Base-by-base conservation (phyloP, 2,888 invertebrate genomes). In the Cartodere bifasciata region DNA sequence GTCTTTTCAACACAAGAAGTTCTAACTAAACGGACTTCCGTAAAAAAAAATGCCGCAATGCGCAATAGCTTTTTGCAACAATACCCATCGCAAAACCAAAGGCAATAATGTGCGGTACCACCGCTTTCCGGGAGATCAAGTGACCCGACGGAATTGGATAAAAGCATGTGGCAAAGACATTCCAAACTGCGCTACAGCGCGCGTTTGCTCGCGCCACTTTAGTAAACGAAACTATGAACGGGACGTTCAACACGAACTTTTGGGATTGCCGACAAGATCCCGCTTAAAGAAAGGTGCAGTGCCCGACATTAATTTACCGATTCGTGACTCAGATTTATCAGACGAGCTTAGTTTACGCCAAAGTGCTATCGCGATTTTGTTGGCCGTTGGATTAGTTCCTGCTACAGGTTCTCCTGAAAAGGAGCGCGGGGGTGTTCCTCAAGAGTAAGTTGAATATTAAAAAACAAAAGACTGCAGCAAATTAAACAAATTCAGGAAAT, bases 21-120 rank as follows among this genome's bases (percentile, higher is more conserved):
- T n/a, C n/a, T n/a, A n/a, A n/a, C n/a, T n/a, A n/a, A n/a, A n/a
- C n/a, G n/a, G n/a, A n/a, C n/a, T n/a, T n/a, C n/a, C n/a, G n/a
- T n/a, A n/a, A n/a, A n/a, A n/a, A 20, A 42, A 23, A 31, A 69
- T 69, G 69, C 68, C 69, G 49, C 69, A 70, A 60, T 69, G 69
- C 54, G 68, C 69, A 37, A 65, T 70, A 31, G 58, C 62, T 42
- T 64, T 64, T 44, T 69, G 69, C 53, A 64, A 63, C 45, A 69
- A 67, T 47, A 67, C 67, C 48, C 68, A 69, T 50, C 60, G 69
- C 33, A 64, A 65, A 43, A 68, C 68, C 28, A 63, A 64, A 40
- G 67, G 67, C 30, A 62, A 65, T 35, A 58, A 66, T 34, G 64
- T 70, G 38, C 63, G 67, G 32, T 70, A 70, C 55, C 69, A 69